Percentiles rank a stretch among this genome's conserved stretches.
Conservation (phyloP, 2,113 vertebrate species). For the Bos taurus region DNA sequence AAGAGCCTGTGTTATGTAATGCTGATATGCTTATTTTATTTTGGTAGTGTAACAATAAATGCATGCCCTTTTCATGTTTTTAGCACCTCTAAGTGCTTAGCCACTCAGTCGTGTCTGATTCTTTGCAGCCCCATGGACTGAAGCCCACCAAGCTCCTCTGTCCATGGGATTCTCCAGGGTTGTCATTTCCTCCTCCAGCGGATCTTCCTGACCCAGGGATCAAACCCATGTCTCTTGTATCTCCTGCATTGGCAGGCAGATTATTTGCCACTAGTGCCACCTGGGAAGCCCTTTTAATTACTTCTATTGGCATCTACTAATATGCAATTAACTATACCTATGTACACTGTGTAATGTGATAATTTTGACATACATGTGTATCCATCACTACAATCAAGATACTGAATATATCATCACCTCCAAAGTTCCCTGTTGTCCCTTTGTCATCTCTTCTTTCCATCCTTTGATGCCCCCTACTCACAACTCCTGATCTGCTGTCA, state of each 20-base stretch:
- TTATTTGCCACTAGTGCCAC: background rate
- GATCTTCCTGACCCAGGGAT: background rate
- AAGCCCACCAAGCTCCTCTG: background rate
- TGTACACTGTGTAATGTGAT: background rate
- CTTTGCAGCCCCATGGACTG: background rate
- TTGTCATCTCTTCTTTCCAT: background rate
- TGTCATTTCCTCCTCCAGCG: background rate
- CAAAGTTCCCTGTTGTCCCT: background rate
- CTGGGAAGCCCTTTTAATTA: background rate
- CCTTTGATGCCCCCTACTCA: accelerated
- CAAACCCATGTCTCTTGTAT: background rate
- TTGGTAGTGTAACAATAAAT: background rate
- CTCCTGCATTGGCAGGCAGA: background rate
- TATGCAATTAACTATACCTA: background rate
- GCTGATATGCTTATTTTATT: background rate
- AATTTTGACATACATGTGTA: background rate
- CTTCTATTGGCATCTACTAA: background rate
- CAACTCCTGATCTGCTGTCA: background rate
- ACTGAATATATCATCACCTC: background rate
- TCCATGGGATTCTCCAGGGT: background rate
- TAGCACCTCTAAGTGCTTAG: background rate
- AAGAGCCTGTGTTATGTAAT: background rate
- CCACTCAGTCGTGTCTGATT: background rate
- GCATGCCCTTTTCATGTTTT: background rate
- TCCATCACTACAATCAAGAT: background rate